Evolutionary conservation across 2,888 invertebrate species (phyloP).

Genomic region (Liopterus haemorrhoidalis): DNA sequence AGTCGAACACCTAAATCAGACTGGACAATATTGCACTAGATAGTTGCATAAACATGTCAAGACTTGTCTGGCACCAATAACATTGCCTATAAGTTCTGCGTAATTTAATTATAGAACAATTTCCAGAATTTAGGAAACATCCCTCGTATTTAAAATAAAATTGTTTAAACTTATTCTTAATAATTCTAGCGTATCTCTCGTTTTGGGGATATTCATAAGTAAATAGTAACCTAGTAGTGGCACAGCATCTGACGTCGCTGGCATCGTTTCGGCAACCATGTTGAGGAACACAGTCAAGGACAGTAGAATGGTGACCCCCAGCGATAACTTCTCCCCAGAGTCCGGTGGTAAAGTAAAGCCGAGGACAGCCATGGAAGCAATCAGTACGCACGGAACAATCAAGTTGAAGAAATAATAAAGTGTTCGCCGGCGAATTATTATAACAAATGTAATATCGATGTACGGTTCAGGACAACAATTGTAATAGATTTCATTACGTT

Average conservation of each 20-base stretch:
- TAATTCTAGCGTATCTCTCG: too few relatives aligned
- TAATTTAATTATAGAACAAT: too few relatives aligned
- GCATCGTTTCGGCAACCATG: conserved; percentile 98
- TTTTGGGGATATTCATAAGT: conserved; percentile 21
- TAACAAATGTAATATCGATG: conserved; percentile 95
- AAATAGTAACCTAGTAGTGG: conserved; percentile 65
- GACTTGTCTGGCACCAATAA: too few relatives aligned
- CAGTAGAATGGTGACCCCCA: conserved; percentile 95
- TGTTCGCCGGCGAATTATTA: conserved; percentile 91
- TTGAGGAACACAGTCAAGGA: conserved; percentile 97
- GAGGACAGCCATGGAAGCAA: conserved; percentile 96
- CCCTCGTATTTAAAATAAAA: too few relatives aligned
- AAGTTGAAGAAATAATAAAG: conserved; percentile 99
- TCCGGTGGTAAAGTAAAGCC: conserved; percentile 98
- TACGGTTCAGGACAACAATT: conserved; percentile 97
- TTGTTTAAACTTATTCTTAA: too few relatives aligned
- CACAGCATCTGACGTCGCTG: conserved; percentile 91
- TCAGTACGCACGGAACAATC: conserved; percentile 97
- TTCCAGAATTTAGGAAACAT: too few relatives aligned
- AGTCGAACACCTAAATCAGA: too few relatives aligned
- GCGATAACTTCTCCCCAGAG: conserved; percentile 97
- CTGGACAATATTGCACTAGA: too few relatives aligned
- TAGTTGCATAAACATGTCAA: too few relatives aligned
- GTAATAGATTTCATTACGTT: conserved; percentile 88
- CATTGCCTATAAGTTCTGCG: too few relatives aligned